These are phyloP conservation scores for Drosophila grimshawi DNA, from an alignment of 1,140 invertebrate species.

Conservation along the genomic window DNA sequence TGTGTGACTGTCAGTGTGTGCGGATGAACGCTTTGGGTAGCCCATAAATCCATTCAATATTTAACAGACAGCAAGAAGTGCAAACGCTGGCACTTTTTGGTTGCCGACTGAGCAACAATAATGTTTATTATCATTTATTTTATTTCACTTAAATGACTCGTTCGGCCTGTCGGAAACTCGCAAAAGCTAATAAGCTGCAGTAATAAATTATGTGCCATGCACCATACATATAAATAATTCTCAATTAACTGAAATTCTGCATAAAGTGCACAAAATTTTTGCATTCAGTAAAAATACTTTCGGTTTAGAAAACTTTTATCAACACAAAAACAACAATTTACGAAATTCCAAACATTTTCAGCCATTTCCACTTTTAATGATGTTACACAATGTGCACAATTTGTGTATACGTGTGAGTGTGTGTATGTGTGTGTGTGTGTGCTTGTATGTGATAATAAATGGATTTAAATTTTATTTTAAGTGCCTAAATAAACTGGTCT, in stretches of 20 bases:
- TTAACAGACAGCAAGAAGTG: constrained; percentile 72
- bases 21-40: constrained; percentile 15
- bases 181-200: constrained; percentile 77
- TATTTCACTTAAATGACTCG: constrained; percentile 77
- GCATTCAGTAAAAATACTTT: constrained; percentile 54
- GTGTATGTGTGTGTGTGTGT: constrained; percentile 2
- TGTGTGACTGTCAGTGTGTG: constrained; percentile 16
- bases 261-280: constrained; percentile 73
- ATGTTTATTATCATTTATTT: constrained; percentile 82
- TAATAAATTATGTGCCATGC: constrained; percentile 81
- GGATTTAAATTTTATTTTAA: constrained; percentile 69
- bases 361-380: constrained; percentile 45
- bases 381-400: constrained; percentile 39
- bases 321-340: constrained; percentile 1
- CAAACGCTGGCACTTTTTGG: constrained; percentile 72
- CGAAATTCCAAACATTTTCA: constrained; percentile 39
- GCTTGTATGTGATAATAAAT: constrained; percentile 52
- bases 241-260: constrained; percentile 77
- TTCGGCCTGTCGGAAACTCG: constrained; percentile 34
- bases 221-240: constrained; percentile 77
- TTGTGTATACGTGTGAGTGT: neutral
- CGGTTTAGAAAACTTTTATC: constrained; percentile 59
- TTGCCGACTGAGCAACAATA: constrained; percentile 59
- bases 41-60: constrained; percentile 76
- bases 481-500: constrained; percentile 66